Base-by-base conservation (phyloP, 1,140 invertebrate species). In the Dendrolimus kikuchii region DNA sequence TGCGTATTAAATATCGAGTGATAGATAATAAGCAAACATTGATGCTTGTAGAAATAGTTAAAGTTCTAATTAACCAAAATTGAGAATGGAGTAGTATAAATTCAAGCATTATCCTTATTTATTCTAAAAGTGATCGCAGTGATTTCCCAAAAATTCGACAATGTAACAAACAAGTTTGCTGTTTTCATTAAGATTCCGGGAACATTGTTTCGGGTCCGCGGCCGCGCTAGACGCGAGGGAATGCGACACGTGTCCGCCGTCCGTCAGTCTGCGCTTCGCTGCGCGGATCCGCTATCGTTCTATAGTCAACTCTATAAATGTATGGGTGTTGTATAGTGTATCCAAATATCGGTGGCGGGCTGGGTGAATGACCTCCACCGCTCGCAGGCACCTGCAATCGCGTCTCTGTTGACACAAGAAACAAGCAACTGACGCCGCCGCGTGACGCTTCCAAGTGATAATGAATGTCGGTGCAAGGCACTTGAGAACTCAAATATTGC, bases 351-450 rank as follows among this genome's bases (percentile, higher is more conserved):
- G 68, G 66, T 68, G 68, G 69, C 71, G 64, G 70, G 49, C 66
- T 69, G 73, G 80, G 78, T 79, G 68, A 85, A 80, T 47, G 80
- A 81, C 74, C 79, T 67, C 72, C 56, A 46, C 41, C 57, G 70
- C 60, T 60, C 66, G 64, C 60, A 72, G 74, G 71, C 77, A 83
- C 81, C 81, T 86, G 80, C 75, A 79, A 78, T 78, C 77, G 77
- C 66, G 63, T 56, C 68, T 61, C 64, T 81, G 77, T 86, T 82
- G 79, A 85, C 77, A 85, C 64, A 85, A 23, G 23, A 23, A 23
- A 23, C 23, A 23, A 76, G 61, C 70, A 74, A 66, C 64, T 68
- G 65, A 68, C 74, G 71, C 49, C 57, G 50, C 61, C 62, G 46
- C 56, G 66, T 79, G 73, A 77, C 76, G 77, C 58, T 68, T 68